These are phyloP conservation scores for Rattus rattus DNA, from an alignment of 2,113 vertebrate species.

Conservation along the genomic window DNA sequence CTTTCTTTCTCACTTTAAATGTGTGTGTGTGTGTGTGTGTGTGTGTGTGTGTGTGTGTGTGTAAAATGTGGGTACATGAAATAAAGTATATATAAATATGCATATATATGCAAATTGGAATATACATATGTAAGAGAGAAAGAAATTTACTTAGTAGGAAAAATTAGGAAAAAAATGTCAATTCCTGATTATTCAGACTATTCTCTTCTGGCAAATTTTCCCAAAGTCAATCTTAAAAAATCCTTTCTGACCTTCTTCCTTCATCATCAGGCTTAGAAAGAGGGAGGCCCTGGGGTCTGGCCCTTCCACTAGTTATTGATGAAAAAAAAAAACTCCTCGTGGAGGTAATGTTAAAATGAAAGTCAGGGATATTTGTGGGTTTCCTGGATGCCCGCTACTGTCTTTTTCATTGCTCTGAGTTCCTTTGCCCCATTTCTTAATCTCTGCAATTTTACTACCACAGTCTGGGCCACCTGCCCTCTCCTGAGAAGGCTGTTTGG, in stretches of 20 bases:
- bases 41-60: background rate
- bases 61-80: background rate
- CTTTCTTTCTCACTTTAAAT: no score
- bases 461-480: background rate
- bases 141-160: background rate
- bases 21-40: no score
- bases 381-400: background rate
- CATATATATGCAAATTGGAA: background rate
- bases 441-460: background rate
- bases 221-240: background rate
- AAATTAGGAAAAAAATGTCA: background rate
- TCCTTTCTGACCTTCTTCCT: background rate
- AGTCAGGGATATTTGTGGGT: background rate
- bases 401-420: background rate
- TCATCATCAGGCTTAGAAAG: background rate
- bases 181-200: background rate
- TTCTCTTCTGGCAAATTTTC: background rate
- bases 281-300: background rate
- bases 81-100: background rate
- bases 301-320: background rate
- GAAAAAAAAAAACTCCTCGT: background rate
- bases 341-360: background rate
- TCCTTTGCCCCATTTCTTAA: background rate
- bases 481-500: background rate
- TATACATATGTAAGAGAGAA: background rate